Evolutionary conservation across 2,113 vertebrate genomes (phyloP).

Genomic region (Syngnathus typhle): DNA sequence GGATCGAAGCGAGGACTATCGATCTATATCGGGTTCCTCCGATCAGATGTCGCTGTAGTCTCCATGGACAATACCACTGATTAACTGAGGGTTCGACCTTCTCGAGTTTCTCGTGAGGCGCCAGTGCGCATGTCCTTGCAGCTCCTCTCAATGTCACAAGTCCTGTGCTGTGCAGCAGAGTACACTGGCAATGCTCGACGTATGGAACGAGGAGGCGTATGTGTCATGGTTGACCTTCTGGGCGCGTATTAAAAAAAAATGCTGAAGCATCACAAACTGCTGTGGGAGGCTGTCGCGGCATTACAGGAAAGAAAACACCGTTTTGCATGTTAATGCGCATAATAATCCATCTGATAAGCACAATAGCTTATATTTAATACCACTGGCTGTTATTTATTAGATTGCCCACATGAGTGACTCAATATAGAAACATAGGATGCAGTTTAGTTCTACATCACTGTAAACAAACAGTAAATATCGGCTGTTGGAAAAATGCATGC

Average conservation of each 20-base stretch:
- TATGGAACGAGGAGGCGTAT: neutral
- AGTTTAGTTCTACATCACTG: neutral
- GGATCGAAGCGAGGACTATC: slow-evolving; percentile 8
- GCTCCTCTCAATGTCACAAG: slow-evolving; percentile 43
- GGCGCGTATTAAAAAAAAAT: slow-evolving; percentile 38
- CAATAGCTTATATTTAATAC: neutral
- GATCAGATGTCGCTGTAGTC: slow-evolving; percentile 45
- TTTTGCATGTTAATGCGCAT: neutral
- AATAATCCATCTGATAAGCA: neutral
- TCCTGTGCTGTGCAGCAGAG: neutral
- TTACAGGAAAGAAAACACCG: neutral
- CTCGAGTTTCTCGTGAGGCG: slow-evolving; percentile 22
- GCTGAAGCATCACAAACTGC: slow-evolving; percentile 45
- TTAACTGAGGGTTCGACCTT: slow-evolving; percentile 38
- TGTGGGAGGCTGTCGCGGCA: slow-evolving; percentile 7
- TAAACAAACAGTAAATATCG: neutral
- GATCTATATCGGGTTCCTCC: slow-evolving; percentile 46
- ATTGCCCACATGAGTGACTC: too few species aligned
- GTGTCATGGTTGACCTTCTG: slow-evolving; percentile 37
- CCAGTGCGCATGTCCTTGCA: slow-evolving; percentile 37
- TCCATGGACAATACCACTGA: slow-evolving; percentile 49
- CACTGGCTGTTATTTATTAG: neutral
- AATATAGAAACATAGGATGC: neutral
- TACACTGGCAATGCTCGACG: neutral
- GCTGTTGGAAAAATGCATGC: neutral